These are phyloP conservation scores for Rosalia funebris DNA, from an alignment of 2,888 invertebrate genomes.

Conservation along the genomic window DNA sequence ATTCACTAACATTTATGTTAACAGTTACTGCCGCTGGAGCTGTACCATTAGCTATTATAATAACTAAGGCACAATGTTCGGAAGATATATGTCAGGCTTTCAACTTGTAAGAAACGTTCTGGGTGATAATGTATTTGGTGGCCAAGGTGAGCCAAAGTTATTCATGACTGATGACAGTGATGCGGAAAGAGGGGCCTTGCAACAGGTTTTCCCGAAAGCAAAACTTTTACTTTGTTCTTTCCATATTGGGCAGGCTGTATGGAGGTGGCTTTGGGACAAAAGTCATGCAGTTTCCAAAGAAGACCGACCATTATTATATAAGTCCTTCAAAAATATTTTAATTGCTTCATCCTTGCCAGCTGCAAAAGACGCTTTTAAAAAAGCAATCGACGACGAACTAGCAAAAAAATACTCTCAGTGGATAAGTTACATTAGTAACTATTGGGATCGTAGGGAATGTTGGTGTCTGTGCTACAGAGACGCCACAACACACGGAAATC, in stretches of 20 bases:
- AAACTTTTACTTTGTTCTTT: conserved; percentile 34
- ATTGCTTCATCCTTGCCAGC: no score
- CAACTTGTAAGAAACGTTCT: neutral
- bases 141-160: neutral
- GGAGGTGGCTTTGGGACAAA: conserved; percentile 34
- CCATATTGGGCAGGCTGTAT: conserved; percentile 31
- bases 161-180: conserved; percentile 34
- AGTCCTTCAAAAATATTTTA: neutral
- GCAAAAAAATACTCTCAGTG: neutral
- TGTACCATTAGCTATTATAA: conserved; percentile 2
- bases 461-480: no score
- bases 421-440: neutral
- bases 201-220: conserved; percentile 28
- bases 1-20: neutral
- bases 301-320: neutral
- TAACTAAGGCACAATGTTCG: neutral
- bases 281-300: neutral
- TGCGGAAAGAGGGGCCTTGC: conserved; percentile 33
- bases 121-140: conserved; percentile 1
- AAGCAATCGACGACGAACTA: neutral
- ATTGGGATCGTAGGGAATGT: neutral
- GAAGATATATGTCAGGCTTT: conserved; percentile 3
- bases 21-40: neutral
- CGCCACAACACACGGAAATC: neutral
- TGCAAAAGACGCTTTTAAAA: no score